Base-by-base conservation (phyloP, 2,113 vertebrate genomes). In the Apodemus speciosus region DNA sequence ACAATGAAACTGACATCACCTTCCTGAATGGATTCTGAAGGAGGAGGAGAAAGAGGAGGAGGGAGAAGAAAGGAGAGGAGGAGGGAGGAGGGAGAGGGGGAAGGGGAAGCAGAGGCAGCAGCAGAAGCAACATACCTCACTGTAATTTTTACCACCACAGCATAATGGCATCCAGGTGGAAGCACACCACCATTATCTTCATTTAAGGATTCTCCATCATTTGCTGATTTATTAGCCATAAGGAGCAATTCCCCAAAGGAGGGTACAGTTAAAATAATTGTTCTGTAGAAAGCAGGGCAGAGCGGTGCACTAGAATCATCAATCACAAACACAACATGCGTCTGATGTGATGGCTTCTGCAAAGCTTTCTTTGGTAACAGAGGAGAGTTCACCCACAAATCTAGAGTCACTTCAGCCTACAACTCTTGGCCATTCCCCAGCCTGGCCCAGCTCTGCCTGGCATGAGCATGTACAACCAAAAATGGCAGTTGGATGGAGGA, bases 261-360 rank as follows among this genome's bases (percentile, higher is more conserved):
- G 77, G 73, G 35, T 85, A 93, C 43, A 97, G 79, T 91, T 92
- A 56, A 89, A 96, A 97, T 79, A 97, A 97, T 97, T 97, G 96
- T 88, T 96, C 93, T 94, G 87, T 81, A 97, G 88, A 96, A 90
- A 94, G 90, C 32, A 51, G 84, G 85, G 80, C 51, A 93, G 80
- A 90, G 81, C 88, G 94, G 94, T 95, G 96, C 0, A 9, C 73
- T 53, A 51, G 77, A 32, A 90, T 71, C 94, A 96, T 97, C 97
- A 92, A 96, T 97, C 94, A 95, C 68, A 71, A 87, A 53, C 95
- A 94, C 43, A n/a, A 10, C 80, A 86, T 72, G 71, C 49, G 93
- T 58, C 90, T 80, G 93, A 96, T 86, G 83, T 88, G 38, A 94
- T 79, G 14, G 88, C 51, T 71, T 94, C 93, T 8, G 6, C 30